A percentile compares a stretch with the other conserved stretches of the same genome.
These are phyloP conservation scores for Drosophila santomea DNA, from an alignment of 1,140 invertebrate species.

Conservation along the genomic window DNA sequence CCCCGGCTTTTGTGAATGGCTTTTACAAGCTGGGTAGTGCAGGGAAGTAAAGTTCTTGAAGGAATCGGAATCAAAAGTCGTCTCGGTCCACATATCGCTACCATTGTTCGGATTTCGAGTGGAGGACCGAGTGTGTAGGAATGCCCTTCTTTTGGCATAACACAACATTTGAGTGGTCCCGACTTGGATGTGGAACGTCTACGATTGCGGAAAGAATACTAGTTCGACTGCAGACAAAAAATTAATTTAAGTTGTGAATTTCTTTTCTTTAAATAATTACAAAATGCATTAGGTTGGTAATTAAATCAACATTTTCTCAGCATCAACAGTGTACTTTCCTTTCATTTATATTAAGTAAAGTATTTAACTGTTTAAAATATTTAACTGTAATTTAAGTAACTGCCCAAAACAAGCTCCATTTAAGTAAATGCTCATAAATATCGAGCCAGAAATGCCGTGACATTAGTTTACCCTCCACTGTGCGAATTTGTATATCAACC, in stretches of 20 bases:
- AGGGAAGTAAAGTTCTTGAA: slow-evolving; percentile 64
- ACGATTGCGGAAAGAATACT: neutral
- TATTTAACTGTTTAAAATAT: too few relatives aligned
- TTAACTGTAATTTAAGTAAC: too few relatives aligned
- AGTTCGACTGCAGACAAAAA: neutral
- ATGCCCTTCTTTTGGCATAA: slow-evolving; percentile 47
- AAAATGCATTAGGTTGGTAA: too few relatives aligned
- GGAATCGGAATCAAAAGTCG: slow-evolving; percentile 78
- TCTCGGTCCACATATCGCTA: slow-evolving; percentile 32
- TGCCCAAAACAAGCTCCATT: too few relatives aligned
- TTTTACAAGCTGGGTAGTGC: slow-evolving; percentile 46
- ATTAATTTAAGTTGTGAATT: neutral
- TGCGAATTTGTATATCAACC: slow-evolving; percentile 49
- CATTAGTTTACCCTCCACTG: slow-evolving; percentile 13
- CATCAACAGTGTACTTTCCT: too few relatives aligned
- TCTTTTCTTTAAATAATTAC: too few relatives aligned
- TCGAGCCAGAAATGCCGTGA: neutral
- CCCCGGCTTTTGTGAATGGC: slow-evolving; percentile 44
- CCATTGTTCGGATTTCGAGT: slow-evolving; percentile 62
- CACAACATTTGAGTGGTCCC: slow-evolving; percentile 1
- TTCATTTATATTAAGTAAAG: too few relatives aligned
- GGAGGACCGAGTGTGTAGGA: slow-evolving; percentile 46
- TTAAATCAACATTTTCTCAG: too few relatives aligned
- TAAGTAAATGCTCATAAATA: too few relatives aligned
- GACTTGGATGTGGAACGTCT: neutral